A percentile compares a stretch with the other conserved stretches of the same genome.
Evolutionary conservation across 2,888 invertebrate species (phyloP).

Genomic region (Pseudococcus viburni): DNA sequence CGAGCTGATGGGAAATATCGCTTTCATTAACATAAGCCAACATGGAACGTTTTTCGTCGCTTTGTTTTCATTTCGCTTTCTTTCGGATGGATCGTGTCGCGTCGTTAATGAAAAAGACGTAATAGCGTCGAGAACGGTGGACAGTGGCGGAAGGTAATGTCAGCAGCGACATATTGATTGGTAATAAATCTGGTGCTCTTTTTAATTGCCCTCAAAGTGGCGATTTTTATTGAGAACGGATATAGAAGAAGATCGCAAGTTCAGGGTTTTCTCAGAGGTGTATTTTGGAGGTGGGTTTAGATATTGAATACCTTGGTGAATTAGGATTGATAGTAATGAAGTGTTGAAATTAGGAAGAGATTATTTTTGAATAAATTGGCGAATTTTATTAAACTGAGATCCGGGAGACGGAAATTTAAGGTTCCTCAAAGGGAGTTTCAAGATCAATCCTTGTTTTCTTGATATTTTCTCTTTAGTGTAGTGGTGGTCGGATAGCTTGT

Average conservation of each 20-base stretch:
- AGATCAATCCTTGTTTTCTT: too few relatives aligned
- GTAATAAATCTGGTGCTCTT: not conserved
- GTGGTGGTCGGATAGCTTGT: too few relatives aligned
- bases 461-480: too few relatives aligned
- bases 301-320: not conserved
- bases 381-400: too few relatives aligned
- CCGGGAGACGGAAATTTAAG: too few relatives aligned
- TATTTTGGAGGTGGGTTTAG: not conserved
- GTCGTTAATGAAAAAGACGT: conserved; percentile 30
- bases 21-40: conserved; percentile 62
- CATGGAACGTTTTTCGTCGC: conserved; percentile 28
- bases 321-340: not conserved
- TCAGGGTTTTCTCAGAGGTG: not conserved
- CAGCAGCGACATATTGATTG: not conserved
- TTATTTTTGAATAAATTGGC: not conserved
- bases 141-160: not conserved
- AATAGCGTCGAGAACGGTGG: not conserved
- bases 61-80: conserved; percentile 61
- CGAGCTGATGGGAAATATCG: conserved; percentile 55
- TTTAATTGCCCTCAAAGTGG: not conserved
- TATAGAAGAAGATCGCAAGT: not conserved
- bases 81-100: not conserved
- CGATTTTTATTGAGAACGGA: not conserved
- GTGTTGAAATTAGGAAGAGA: not conserved
- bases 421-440: too few relatives aligned